Base-by-base conservation (phyloP, 2,113 vertebrate species). In the Dunckerocampus dactyliophorus region DNA sequence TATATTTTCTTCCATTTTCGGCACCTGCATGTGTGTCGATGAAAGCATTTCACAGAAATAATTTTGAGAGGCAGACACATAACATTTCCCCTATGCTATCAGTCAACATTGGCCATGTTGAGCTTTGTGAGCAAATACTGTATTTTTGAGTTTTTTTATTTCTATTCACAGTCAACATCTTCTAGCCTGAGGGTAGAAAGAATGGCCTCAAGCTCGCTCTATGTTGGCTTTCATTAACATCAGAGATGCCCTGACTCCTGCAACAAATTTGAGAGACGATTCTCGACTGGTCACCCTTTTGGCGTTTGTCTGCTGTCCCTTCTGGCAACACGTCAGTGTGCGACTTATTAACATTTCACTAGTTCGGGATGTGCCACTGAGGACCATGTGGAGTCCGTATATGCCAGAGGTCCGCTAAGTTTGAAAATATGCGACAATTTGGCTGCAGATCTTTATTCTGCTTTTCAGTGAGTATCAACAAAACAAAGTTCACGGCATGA, bases 321-420 rank as follows among this genome's bases (percentile, higher is more conserved):
- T 24, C 43, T 47, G 67, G 75, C 67, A 64, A 16, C 24, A 11
- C 58, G 75, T 66, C 62, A 37, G 28, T 74, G 55, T 74, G 65
- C 64, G 55, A 50, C 58, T 74, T 70, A 63, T 77, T 72, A 65
- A 45, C 42, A 71, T 71, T 62, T 48, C 14, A 22, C 4, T 53
- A 47, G 46, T 45, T 19, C 20, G 59, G 16, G 42, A 68, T 70
- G 22, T 11, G 28, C 13, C 19, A 31, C 19, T 16, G 21, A 49
- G 11, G 49, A 24, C 47, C 47, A 14, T 12, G 14, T 28, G 49
- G 21, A 16, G 17, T 1, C n/a, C 11, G 7, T 47, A 10, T 7
- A 51, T 51, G 49, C 12, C 21, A 1, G 49, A 20, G 47, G 2
- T 48, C n/a, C 6, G 13, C 11, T 14, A 7, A 21, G 6, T 50